phyloP scores from a whole-genome alignment of 2,888 invertebrate species.

The Dioctria rufipes region DNA sequence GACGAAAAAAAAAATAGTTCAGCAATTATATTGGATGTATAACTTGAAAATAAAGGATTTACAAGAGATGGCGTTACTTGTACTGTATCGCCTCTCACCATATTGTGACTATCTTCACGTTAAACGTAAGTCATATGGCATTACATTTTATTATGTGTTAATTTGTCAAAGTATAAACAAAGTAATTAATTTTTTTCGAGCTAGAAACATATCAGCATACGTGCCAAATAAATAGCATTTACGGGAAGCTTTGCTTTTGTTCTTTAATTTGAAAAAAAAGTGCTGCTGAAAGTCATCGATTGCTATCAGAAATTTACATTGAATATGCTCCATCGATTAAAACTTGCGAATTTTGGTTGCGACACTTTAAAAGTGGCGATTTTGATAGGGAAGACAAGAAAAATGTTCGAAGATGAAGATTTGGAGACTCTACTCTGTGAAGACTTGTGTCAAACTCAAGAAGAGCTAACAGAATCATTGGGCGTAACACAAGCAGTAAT shows the following conservation, averaged over 20 bases:
- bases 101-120: too few species aligned
- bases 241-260: conserved; percentile 36
- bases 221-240: conserved; percentile 41
- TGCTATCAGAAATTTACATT: conserved; percentile 38
- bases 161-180: background rate
- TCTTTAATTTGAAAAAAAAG: conserved; percentile 33
- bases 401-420: conserved; percentile 14
- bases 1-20: too few species aligned
- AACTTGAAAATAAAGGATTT: too few species aligned
- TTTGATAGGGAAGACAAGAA: background rate
- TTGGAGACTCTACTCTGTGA: conserved; percentile 26
- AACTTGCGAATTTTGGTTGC: conserved; percentile 1
- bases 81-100: too few species aligned
- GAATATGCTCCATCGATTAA: conserved; percentile 43
- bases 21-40: too few species aligned
- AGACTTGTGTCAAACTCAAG: conserved; percentile 57
- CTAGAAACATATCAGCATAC: too few species aligned
- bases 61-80: too few species aligned
- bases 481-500: background rate
- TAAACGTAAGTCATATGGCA: too few species aligned
- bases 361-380: background rate
- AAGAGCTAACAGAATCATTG: conserved; percentile 54
- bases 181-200: too few species aligned
- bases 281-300: too few species aligned
- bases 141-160: too few species aligned